Evolutionary conservation across 2,113 vertebrate species (phyloP), one percentile per base, ranked within the genome.

Genomic region (Aythya baeri): DNA sequence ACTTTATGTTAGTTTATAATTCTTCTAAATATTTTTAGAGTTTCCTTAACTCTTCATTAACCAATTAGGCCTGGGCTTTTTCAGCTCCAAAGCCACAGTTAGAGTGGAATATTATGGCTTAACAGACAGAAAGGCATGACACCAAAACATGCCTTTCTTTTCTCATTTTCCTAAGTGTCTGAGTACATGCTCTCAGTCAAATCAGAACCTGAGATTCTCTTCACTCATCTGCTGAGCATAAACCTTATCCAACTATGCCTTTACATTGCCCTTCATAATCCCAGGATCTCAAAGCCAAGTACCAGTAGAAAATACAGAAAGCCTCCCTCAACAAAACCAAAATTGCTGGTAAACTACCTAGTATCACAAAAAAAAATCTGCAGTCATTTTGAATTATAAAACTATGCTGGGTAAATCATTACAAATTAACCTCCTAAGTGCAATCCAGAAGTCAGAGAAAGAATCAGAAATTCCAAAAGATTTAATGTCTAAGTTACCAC

Each of bases 161-260:
- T 83, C 71, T 49, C 23, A 17, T 80, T 93, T 71, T 55, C 21
- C 27, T 44, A 36, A 63, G 61, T 41, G 34, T 68, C 84, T 71
- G 41, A 89, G 73, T 88, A 80, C 68, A 27, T 44, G 43, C 67
- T 90, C 43, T 81, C 79, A 88, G 82, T 90, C 75, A 88, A 94
- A 74, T 77, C 72, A 81, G 61, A 94, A 88, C 34, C 27, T 31
- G 44, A 88, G n/a, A 71, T 71, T 86, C 70, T 22, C 23, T 58
- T 41, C 32, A 86, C 68, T 86, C 73, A 82, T 58, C 27, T 1
- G 1, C 44, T 32, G 27, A 92, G 74, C 70, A 75, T 57, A 75
- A 74, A 67, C 6, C 14, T 62, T 20, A 79, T 25, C 44, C 46
- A 85, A 44, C 61, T 90, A 81, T 36, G 26, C 67, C 52, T 59